Evolutionary conservation across 1,140 invertebrate species (phyloP).

Genomic region (Xylocopa sonorina): DNA sequence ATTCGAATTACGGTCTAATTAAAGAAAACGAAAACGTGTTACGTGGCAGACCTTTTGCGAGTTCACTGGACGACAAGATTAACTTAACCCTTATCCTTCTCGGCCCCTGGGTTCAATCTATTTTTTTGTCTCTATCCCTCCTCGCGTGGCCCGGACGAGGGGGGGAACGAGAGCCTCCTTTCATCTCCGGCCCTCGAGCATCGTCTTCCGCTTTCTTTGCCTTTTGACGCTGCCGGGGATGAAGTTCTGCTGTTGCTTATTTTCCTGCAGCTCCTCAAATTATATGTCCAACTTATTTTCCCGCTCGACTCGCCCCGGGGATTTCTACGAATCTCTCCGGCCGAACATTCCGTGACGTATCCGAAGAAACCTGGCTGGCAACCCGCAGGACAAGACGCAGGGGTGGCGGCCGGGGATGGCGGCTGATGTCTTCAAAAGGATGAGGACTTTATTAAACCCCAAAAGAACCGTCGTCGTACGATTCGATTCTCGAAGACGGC

Average conservation of each 20-base stretch:
- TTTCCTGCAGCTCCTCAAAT: conserved; percentile 70
- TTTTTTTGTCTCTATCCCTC: conserved; percentile 5
- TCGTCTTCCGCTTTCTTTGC: conserved; percentile 54
- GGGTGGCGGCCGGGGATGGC: not conserved
- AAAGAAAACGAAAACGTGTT: not conserved
- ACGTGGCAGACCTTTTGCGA: not conserved
- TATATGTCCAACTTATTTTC: conserved; percentile 69
- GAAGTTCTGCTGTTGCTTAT: conserved; percentile 67
- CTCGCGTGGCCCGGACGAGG: not conserved
- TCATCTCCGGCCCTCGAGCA: conserved; percentile 54
- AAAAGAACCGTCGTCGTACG: conserved; percentile 63
- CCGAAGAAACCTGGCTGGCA: conserved; percentile 10
- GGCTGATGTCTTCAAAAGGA: conserved; percentile 26
- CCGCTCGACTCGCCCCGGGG: conserved; percentile 50
- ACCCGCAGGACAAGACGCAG: not conserved
- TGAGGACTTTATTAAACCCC: conserved; percentile 60
- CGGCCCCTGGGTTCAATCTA: not conserved
- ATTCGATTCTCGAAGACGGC: conserved; percentile 57
- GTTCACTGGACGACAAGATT: conserved; percentile 28
- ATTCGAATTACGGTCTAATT: conserved; percentile 45
- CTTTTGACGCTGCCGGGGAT: conserved; percentile 54
- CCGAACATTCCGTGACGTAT: conserved; percentile 57
- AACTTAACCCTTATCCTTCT: conserved; percentile 51
- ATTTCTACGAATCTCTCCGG: conserved; percentile 53
- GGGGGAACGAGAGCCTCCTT: conserved; percentile 35